Percentiles rank a stretch among this genome's conserved stretches.
phyloP scores from a whole-genome alignment of 2,113 vertebrate species.

The Actenoides lindsayi region DNA sequence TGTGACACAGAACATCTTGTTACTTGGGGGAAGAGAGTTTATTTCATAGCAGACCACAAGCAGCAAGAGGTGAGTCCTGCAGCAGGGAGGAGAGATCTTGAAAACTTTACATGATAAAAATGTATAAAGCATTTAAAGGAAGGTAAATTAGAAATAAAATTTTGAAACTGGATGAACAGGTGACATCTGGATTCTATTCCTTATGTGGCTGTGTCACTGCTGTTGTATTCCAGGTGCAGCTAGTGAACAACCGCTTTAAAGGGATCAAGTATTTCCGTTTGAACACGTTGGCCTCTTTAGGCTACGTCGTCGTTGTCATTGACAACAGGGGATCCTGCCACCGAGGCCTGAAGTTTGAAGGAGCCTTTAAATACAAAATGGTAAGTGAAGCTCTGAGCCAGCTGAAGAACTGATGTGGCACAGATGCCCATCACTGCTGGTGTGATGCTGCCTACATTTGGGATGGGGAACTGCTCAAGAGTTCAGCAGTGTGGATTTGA shows the following conservation, averaged over 20 bases:
- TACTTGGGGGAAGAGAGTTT: not conserved
- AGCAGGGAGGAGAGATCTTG: not conserved
- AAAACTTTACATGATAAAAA: not conserved
- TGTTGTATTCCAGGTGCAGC: slow-evolving; percentile 76
- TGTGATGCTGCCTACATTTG: not conserved
- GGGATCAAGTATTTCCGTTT: slow-evolving; percentile 84
- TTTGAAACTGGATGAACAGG: not conserved
- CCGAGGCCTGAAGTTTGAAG: slow-evolving; percentile 84
- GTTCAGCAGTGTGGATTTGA: not conserved
- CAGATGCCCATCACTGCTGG: not conserved
- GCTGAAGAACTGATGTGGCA: not conserved
- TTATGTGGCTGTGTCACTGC: not conserved
- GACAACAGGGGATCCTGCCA: slow-evolving; percentile 85
- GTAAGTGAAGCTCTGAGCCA: slow-evolving; percentile 64
- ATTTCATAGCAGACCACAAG: not conserved
- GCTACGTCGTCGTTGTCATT: slow-evolving; percentile 83
- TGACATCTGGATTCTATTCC: not conserved
- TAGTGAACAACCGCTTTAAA: slow-evolving; percentile 85
- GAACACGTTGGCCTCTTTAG: slow-evolving; percentile 83
- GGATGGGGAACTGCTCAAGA: rapidly evolving
- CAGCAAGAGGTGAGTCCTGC: not conserved
- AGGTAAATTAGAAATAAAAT: not conserved
- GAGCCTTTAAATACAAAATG: slow-evolving; percentile 87
- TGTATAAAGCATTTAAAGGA: not conserved
- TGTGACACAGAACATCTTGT: not conserved